These are phyloP conservation scores for Megaustenia siamemsis DNA, from an alignment of 2,888 invertebrate genomes.

Conservation along the genomic window DNA sequence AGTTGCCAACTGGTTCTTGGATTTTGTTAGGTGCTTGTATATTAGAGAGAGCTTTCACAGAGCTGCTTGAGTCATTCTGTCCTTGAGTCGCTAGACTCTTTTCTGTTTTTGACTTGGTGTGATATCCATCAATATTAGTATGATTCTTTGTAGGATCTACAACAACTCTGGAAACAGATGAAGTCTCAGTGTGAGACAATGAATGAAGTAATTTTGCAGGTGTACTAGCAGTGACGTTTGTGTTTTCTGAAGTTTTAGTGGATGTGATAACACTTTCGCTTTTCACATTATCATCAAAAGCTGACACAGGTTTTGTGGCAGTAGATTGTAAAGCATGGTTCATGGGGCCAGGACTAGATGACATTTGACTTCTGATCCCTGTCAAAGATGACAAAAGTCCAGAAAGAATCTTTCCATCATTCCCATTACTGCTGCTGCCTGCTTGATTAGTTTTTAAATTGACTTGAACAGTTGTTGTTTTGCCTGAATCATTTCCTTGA, in stretches of 20 bases:
- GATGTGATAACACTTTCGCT: conserved; percentile 19
- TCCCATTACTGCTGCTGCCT: neutral
- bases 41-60: neutral
- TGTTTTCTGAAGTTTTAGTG: neutral
- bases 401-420: conserved; percentile 9
- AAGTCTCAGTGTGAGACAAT: neutral
- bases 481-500: neutral
- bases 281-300: neutral
- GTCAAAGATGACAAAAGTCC: conserved; percentile 52
- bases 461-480: neutral
- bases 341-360: conserved; percentile 19
- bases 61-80: neutral
- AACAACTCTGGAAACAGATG: neutral
- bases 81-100: neutral
- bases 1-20: conserved; percentile 12
- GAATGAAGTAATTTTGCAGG: neutral
- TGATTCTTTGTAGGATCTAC: neutral
- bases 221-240: neutral
- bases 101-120: conserved; percentile 1
- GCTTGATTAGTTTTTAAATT: neutral
- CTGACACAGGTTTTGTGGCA: neutral
- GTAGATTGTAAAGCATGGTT: neutral
- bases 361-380: conserved; percentile 14
- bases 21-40: neutral
- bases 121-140: neutral